These are phyloP conservation scores for Tenualosa ilisha DNA, from an alignment of 2,797 vertebrate genomes.

Conservation along the genomic window DNA sequence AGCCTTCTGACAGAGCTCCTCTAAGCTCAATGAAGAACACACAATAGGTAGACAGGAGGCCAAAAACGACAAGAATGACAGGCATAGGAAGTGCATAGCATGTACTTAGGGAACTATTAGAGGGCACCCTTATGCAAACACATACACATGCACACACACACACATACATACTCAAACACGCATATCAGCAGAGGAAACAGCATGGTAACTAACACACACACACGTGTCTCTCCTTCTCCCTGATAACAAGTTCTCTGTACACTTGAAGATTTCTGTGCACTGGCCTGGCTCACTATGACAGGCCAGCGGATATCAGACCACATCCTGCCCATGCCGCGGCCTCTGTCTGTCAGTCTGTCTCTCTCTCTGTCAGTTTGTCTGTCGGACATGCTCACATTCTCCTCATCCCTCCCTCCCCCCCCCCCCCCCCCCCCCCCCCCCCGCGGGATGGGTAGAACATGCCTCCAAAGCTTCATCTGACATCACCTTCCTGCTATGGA, in stretches of 20 bases:
- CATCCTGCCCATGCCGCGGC: not conserved
- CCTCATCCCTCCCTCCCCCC: not conserved
- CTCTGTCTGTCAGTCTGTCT: not conserved
- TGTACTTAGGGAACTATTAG: not conserved
- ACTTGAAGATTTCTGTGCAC: not conserved
- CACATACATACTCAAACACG: not conserved
- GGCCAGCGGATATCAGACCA: constrained; percentile 1
- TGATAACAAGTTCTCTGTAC: not conserved
- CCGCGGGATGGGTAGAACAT: not conserved
- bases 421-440: no score
- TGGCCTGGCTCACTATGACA: not conserved
- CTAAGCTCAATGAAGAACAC: not conserved
- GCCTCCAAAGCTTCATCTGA: not conserved
- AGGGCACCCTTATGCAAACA: not conserved
- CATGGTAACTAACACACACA: not conserved
- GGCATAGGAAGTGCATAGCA: not conserved
- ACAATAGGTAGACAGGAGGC: not conserved
- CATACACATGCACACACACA: not conserved
- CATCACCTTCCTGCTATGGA: not conserved
- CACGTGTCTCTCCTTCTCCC: not conserved
- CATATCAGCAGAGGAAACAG: not conserved
- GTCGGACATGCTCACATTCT: not conserved
- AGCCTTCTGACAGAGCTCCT: not conserved
- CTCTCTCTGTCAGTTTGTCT: not conserved
- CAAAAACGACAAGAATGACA: not conserved